phyloP scores from a whole-genome alignment of 2,888 invertebrate genomes.

The Holacanthella duospinosa region DNA sequence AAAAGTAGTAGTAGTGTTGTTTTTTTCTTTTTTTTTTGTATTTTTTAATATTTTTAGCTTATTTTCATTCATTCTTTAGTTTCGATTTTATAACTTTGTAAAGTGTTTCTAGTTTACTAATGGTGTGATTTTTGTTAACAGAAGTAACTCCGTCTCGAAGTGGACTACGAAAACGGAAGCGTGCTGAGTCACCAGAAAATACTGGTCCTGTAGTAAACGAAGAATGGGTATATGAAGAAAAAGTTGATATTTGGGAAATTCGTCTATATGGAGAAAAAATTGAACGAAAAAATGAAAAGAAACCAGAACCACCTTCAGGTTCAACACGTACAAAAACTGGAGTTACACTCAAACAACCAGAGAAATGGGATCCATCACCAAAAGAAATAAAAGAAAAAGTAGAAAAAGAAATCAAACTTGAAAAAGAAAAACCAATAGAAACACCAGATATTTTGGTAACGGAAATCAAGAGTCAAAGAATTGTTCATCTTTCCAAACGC shows the following conservation, averaged over 20 bases:
- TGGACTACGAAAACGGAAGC: slow-evolving; percentile 80
- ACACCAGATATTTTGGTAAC: slow-evolving; percentile 75
- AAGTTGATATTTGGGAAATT: slow-evolving; percentile 92
- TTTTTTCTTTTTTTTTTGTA: neutral
- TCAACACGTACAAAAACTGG: slow-evolving; percentile 36
- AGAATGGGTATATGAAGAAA: slow-evolving; percentile 93
- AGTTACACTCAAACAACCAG: slow-evolving; percentile 34
- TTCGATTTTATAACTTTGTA: slow-evolving; percentile 8
- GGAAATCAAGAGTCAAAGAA: slow-evolving; percentile 73
- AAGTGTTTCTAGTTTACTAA: slow-evolving; percentile 1
- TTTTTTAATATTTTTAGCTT: neutral
- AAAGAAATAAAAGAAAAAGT: neutral
- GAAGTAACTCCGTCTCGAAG: slow-evolving; percentile 91
- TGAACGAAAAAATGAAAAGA: slow-evolving; percentile 26
- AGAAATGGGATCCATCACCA: slow-evolving; percentile 36
- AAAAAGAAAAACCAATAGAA: slow-evolving; percentile 38
- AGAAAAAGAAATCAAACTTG: neutral
- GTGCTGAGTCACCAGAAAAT: slow-evolving; percentile 86
- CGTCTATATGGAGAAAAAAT: slow-evolving; percentile 80
- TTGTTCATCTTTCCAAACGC: slow-evolving; percentile 79
- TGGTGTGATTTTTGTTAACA: slow-evolving; percentile 39
- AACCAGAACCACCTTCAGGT: slow-evolving; percentile 25
- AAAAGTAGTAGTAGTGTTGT: neutral
- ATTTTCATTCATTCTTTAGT: neutral
- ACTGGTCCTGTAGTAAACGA: slow-evolving; percentile 90